Evolutionary conservation across 2,888 invertebrate genomes (phyloP), one percentile per base, ranked within the genome.

Genomic region (Sphaeridia pumilis): DNA sequence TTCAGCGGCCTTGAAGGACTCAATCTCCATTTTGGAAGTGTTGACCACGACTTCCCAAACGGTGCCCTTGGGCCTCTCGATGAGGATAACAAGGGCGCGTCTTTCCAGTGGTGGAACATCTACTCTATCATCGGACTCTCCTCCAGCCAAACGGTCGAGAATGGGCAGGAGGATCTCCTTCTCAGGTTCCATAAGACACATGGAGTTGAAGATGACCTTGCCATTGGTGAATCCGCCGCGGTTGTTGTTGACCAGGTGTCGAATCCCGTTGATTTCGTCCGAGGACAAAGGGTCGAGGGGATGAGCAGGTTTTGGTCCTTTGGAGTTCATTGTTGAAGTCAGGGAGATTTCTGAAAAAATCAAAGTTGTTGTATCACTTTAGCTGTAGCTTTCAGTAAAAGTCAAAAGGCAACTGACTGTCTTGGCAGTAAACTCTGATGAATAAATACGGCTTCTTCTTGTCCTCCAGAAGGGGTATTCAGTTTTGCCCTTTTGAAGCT

Each of bases 221-320:
- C 52, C 22, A 20, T 7, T 24, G 1, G 14, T 4, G 17, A 38
- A 31, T 14, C 27, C 52, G 1, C 46, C 46, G 46, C 52, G 47
- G 38, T 52, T 52, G 10, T 55, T 57, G 34, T 48, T 42, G 4
- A 63, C 55, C 4, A 63, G 27, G 12, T 34, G 24, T 24, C 57
- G 47, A 1, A 58, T 35, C n/a, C 34, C 27, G 14, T 54, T 47
- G 26, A 63, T 55, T 56, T 63, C 63, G 21, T 36, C 27, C 2
- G 53, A 14, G n/a, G 56, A 49, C 21, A 63, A 31, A 5, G 60
- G 59, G 31, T 63, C 63, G 22, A 63, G 42, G 22, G 63, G 63
- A 51, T 63, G 63, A 7, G n/a, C n/a, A n/a, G n/a, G n/a, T n/a
- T n/a, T n/a, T n/a, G n/a, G n/a, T n/a, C n/a, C n/a, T n/a, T n/a